A percentile compares a stretch with the other conserved stretches of the same genome.
Conservation (phyloP, 2,797 vertebrate genomes). For the Basileuterus tristriatus region DNA sequence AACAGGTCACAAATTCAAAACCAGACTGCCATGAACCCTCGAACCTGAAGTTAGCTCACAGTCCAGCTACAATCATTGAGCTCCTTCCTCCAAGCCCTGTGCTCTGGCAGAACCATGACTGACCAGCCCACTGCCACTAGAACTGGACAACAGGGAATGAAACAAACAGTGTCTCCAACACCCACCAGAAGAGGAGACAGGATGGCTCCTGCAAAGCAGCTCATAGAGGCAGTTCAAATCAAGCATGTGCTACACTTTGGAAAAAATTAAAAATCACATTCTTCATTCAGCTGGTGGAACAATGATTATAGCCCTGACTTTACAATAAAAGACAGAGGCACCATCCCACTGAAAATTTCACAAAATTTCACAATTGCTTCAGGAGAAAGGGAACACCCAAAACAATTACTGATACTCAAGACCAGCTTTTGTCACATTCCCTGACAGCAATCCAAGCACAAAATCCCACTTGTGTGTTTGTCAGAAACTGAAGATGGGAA, state of each 20-base stretch:
- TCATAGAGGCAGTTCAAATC: neutral
- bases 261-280: neutral
- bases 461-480: neutral
- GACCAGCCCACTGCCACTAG: neutral
- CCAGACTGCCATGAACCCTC: neutral
- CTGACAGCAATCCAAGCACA: neutral
- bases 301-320: neutral
- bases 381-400: neutral
- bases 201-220: neutral
- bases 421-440: neutral
- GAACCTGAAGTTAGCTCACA: neutral
- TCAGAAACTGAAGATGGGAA: neutral
- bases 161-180: neutral
- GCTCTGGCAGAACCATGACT: neutral
- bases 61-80: fast-evolving
- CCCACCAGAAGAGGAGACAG: neutral
- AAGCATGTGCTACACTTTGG: neutral
- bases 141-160: neutral
- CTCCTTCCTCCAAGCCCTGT: neutral
- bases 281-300: neutral
- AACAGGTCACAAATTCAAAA: neutral
- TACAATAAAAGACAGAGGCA: neutral
- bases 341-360: neutral
- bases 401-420: neutral
- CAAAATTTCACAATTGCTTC: neutral